phyloP scores from a whole-genome alignment of 2,113 vertebrate genomes.

The Notiomystis cincta region DNA sequence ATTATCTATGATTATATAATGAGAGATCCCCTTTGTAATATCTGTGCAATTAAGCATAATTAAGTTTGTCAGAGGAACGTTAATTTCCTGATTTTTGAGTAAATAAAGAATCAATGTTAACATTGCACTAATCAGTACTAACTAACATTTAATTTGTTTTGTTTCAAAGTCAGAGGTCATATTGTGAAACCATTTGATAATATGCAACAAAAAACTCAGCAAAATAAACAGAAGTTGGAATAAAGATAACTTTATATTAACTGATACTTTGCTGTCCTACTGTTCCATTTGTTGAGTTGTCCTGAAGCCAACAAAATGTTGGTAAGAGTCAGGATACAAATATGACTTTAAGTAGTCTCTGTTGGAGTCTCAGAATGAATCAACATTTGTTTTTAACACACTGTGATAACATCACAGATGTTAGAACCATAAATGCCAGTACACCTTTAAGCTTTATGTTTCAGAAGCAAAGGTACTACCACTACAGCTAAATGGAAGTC shows the following conservation, averaged over 20 bases:
- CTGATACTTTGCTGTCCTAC: slow-evolving; percentile 9
- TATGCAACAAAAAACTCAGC: background rate
- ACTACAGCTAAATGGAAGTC: background rate
- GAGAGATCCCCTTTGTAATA: slow-evolving; percentile 40
- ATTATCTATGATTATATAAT: slow-evolving; percentile 6
- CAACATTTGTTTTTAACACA: background rate
- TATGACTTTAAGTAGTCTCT: background rate
- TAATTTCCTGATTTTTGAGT: slow-evolving; percentile 55
- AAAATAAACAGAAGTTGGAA: slow-evolving; percentile 37
- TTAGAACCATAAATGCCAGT: background rate
- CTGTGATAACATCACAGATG: background rate
- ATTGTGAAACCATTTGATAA: slow-evolving; percentile 28
- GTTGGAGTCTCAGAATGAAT: background rate
- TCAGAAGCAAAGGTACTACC: background rate
- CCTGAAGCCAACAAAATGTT: background rate
- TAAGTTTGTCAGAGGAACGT: slow-evolving; percentile 47
- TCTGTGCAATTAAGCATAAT: slow-evolving; percentile 42
- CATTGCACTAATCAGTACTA: slow-evolving; percentile 42
- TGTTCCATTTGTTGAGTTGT: slow-evolving; percentile 26
- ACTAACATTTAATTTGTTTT: slow-evolving; percentile 50
- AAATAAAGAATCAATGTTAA: slow-evolving; percentile 47
- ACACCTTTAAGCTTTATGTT: background rate
- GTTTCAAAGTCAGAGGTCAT: slow-evolving; percentile 55
- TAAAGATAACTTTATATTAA: slow-evolving; percentile 40
- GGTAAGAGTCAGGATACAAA: background rate